phyloP scores from a whole-genome alignment of 2,888 invertebrate species.

The Galerucella calmariensis region DNA sequence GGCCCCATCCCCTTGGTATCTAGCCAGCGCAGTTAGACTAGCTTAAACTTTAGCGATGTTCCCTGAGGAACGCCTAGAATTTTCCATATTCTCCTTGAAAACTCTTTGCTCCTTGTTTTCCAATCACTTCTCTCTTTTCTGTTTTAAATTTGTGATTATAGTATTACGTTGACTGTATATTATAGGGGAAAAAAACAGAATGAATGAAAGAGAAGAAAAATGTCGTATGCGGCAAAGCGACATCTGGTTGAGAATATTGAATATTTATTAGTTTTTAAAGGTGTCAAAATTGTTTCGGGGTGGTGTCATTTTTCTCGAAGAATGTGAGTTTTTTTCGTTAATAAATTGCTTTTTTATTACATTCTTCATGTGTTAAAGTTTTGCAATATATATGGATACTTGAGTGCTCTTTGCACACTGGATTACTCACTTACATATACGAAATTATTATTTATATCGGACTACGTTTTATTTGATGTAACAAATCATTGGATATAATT shows the following conservation, averaged over 20 bases:
- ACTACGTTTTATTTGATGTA: slow-evolving; percentile 31
- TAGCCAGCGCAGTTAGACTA: too few species aligned
- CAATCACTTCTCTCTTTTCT: too few species aligned
- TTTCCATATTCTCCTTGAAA: too few species aligned
- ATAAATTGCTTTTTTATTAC: slow-evolving; percentile 42
- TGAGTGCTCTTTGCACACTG: background rate
- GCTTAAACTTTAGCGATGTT: too few species aligned
- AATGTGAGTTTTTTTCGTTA: slow-evolving; percentile 61
- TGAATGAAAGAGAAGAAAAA: slow-evolving; percentile 1
- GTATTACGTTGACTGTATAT: background rate
- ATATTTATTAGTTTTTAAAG: slow-evolving; percentile 33
- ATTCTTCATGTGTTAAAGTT: slow-evolving; percentile 23
- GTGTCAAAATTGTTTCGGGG: slow-evolving; percentile 54
- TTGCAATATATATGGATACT: slow-evolving; percentile 23
- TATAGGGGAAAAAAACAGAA: background rate
- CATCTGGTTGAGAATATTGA: slow-evolving; percentile 13
- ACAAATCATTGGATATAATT: slow-evolving; percentile 18
- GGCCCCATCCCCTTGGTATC: too few species aligned
- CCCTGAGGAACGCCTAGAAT: too few species aligned
- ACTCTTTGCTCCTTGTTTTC: too few species aligned
- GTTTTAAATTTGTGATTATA: background rate
- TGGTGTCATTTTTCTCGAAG: slow-evolving; percentile 63
- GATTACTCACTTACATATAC: slow-evolving; percentile 9
- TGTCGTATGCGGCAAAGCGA: slow-evolving; percentile 15
- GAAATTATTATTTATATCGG: slow-evolving; percentile 14